These are phyloP conservation scores for Dicranocentrus wangi DNA, from an alignment of 2,888 invertebrate genomes.

Conservation along the genomic window DNA sequence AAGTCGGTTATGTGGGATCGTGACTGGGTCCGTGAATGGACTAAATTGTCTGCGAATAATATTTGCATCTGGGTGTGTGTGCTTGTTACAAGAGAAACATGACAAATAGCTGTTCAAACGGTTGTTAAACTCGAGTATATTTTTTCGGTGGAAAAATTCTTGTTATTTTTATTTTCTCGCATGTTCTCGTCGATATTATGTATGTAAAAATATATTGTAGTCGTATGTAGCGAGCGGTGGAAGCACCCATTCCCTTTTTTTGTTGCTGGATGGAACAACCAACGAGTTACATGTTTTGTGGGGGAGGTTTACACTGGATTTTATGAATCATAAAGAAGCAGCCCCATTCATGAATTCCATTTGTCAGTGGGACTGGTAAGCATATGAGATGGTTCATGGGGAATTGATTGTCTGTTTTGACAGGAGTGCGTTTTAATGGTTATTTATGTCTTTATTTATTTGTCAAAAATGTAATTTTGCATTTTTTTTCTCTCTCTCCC, in stretches of 20 bases:
- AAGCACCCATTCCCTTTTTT: neutral
- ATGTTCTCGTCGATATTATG: too few relatives aligned
- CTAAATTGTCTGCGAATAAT: neutral
- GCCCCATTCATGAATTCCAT: neutral
- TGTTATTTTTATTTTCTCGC: conserved; percentile 49
- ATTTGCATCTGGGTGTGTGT: neutral
- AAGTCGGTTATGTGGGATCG: conserved; percentile 43
- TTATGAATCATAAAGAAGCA: conserved; percentile 12
- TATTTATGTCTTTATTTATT: neutral
- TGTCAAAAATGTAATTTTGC: neutral
- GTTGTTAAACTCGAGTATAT: conserved; percentile 39
- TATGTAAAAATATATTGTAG: conserved; percentile 10
- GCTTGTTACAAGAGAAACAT: conserved; percentile 41
- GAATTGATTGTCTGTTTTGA: neutral
- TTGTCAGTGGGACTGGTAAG: neutral
- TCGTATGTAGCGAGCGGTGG: neutral
- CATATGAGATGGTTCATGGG: neutral
- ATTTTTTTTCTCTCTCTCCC: too few relatives aligned
- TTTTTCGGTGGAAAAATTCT: too few relatives aligned
- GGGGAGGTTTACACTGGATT: neutral
- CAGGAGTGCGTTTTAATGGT: neutral
- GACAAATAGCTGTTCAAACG: conserved; percentile 55
- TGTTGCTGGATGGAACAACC: neutral
- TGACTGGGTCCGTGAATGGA: too few relatives aligned
- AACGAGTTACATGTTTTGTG: too few relatives aligned